Conservation (phyloP, 2,888 invertebrate genomes). For the Catonia carolina region DNA sequence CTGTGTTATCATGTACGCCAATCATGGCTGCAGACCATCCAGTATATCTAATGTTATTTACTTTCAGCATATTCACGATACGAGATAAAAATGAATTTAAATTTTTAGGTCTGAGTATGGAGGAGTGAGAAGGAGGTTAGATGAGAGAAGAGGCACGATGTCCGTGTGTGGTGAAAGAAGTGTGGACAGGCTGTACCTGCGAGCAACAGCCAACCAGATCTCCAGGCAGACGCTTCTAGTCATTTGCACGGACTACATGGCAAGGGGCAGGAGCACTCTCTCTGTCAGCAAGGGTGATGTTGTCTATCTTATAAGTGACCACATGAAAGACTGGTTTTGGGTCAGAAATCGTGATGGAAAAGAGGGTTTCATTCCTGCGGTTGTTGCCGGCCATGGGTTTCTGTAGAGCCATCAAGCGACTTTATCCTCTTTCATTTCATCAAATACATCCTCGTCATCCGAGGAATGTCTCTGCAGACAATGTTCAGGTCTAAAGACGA, state of each 20-base stretch:
- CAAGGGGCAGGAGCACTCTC: slow-evolving; percentile 52
- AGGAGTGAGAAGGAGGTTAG: slow-evolving; percentile 37
- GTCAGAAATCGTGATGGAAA: slow-evolving; percentile 61
- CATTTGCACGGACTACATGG: slow-evolving; percentile 60
- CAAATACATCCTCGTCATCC: too few species aligned
- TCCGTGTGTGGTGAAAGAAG: slow-evolving; percentile 60
- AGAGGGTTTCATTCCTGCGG: slow-evolving; percentile 71
- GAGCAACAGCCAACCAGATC: slow-evolving; percentile 47
- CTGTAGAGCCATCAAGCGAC: too few species aligned
- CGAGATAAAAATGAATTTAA: too few species aligned
- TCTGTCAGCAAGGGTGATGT: slow-evolving; percentile 67
- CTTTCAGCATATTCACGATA: too few species aligned
- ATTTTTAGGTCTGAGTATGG: slow-evolving; percentile 63
- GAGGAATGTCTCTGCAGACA: too few species aligned
- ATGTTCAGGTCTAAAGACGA: too few species aligned
- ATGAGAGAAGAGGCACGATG: slow-evolving; percentile 40
- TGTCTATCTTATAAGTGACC: slow-evolving; percentile 57
- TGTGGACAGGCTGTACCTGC: slow-evolving; percentile 63
- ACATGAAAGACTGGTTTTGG: slow-evolving; percentile 65
- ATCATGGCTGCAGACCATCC: too few species aligned
- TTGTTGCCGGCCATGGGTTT: slow-evolving; percentile 70
- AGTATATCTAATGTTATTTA: too few species aligned
- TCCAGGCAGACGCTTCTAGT: slow-evolving; percentile 57
- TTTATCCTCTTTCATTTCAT: too few species aligned
- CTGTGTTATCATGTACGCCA: too few species aligned